Percentiles rank a stretch among this genome's conserved stretches.
phyloP scores from a whole-genome alignment of 2,113 vertebrate genomes.

The Hepsetus odoe region DNA sequence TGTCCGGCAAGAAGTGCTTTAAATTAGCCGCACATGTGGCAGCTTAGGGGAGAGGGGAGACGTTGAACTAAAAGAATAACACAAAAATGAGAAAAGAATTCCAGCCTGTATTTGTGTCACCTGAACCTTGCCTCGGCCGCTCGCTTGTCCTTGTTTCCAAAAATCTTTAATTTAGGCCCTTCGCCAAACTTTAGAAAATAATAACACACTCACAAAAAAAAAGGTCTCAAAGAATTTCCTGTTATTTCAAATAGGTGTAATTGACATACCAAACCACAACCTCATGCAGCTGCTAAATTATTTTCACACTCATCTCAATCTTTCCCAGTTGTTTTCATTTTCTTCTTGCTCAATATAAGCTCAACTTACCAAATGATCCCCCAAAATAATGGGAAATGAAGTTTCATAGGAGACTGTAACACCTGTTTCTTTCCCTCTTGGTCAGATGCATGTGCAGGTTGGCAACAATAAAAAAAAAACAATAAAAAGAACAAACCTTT shows the following conservation, averaged over 20 bases:
- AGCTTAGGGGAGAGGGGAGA: neutral
- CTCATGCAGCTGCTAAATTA: conserved; percentile 45
- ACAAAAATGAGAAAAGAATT: conserved; percentile 7
- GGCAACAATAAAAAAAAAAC: neutral
- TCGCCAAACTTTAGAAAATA: conserved; percentile 28
- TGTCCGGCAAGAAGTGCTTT: neutral
- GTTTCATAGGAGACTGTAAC: conserved; percentile 4
- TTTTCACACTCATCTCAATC: conserved; percentile 41
- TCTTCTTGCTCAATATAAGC: neutral
- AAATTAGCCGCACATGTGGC: conserved; percentile 42
- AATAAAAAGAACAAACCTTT: neutral
- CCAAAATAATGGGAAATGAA: neutral
- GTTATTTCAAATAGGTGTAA: conserved; percentile 55
- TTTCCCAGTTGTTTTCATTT: conserved; percentile 32
- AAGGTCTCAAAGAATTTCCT: conserved; percentile 46
- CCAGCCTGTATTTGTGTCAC: conserved; percentile 27
- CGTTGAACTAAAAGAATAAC: conserved; percentile 32
- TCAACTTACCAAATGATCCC: neutral
- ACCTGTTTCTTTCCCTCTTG: neutral
- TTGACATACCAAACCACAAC: conserved; percentile 50
- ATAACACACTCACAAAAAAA: conserved; percentile 22
- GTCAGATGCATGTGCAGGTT: neutral
- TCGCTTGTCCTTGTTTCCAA: neutral
- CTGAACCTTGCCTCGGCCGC: conserved; percentile 14
- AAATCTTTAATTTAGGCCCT: conserved; percentile 4